Conservation (phyloP, 2,888 invertebrate genomes). For the Hermaeophaga mercurialis region DNA sequence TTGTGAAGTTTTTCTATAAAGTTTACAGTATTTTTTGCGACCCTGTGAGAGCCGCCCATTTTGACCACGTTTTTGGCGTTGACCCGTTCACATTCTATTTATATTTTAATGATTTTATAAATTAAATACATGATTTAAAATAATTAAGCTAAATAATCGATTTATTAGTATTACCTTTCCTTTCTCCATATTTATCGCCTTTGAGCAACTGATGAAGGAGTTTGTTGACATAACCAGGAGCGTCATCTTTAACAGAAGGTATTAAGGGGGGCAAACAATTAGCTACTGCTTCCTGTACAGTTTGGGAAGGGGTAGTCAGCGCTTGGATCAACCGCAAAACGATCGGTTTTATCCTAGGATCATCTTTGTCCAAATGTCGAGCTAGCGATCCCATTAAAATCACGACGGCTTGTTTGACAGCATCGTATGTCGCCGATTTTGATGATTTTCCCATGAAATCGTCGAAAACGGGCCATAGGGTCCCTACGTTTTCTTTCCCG, state of each 20-base stretch:
- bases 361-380: constrained; percentile 90
- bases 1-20: too few species aligned
- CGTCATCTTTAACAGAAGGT: constrained; percentile 89
- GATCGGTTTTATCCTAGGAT: constrained; percentile 91
- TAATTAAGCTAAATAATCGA: too few species aligned
- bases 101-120: too few species aligned
- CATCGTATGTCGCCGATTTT: constrained; percentile 86
- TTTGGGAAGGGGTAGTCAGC: constrained; percentile 94
- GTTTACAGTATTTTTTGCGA: too few species aligned
- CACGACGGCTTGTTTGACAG: constrained; percentile 94
- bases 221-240: constrained; percentile 84
- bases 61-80: too few species aligned
- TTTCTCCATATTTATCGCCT: constrained; percentile 90
- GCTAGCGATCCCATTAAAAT: constrained; percentile 97
- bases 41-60: too few species aligned
- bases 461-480: constrained; percentile 89
- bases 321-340: constrained; percentile 88
- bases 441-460: constrained; percentile 92
- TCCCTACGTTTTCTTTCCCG: constrained; percentile 81
- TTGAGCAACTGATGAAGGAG: constrained; percentile 86
- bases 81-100: too few species aligned
- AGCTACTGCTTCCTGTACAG: constrained; percentile 94
- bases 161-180: too few species aligned
- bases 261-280: constrained; percentile 94
- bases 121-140: too few species aligned